Percentiles rank a stretch among this genome's conserved stretches.
Evolutionary conservation across 64 coral and sea anemone species (phyloP).

Genomic region (Catalaphyllia jardinei): DNA sequence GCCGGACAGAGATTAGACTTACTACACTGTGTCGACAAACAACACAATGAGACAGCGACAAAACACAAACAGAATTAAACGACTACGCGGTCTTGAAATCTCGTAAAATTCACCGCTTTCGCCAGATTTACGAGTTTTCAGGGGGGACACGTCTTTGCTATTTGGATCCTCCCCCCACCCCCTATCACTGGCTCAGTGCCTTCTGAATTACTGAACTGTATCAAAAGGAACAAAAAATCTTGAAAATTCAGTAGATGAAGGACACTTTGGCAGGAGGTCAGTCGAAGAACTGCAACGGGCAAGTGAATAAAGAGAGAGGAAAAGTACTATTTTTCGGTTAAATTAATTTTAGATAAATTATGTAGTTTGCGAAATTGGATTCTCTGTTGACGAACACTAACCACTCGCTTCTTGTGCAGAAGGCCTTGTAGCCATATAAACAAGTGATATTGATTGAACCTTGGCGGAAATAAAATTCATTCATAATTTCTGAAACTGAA

Average conservation of each 20-base stretch:
- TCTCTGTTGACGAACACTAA: too few relatives aligned
- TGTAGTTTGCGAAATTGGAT: too few relatives aligned
- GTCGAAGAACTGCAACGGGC: too few relatives aligned
- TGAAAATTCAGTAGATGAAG: neutral
- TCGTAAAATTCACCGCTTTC: neutral
- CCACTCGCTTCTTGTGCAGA: neutral
- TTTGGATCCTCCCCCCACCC: neutral
- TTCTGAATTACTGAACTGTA: neutral
- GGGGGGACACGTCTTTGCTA: neutral
- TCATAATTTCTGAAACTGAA: neutral
- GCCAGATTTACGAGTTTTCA: neutral
- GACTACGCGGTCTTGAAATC: neutral
- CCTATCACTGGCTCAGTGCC: neutral
- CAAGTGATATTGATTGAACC: conserved; percentile 12
- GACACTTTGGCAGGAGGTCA: too few relatives aligned
- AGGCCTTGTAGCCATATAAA: neutral
- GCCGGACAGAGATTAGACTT: neutral
- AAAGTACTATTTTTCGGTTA: too few relatives aligned
- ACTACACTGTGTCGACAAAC: neutral
- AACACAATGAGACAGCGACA: neutral
- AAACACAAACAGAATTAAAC: conserved; percentile 36
- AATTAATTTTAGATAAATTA: too few relatives aligned
- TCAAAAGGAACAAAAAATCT: neutral
- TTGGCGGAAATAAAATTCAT: neutral
- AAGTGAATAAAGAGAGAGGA: too few relatives aligned